Percentiles rank a stretch among this genome's conserved stretches.
Evolutionary conservation across 2,113 vertebrate genomes (phyloP).

Genomic region (Labeo rohita): DNA sequence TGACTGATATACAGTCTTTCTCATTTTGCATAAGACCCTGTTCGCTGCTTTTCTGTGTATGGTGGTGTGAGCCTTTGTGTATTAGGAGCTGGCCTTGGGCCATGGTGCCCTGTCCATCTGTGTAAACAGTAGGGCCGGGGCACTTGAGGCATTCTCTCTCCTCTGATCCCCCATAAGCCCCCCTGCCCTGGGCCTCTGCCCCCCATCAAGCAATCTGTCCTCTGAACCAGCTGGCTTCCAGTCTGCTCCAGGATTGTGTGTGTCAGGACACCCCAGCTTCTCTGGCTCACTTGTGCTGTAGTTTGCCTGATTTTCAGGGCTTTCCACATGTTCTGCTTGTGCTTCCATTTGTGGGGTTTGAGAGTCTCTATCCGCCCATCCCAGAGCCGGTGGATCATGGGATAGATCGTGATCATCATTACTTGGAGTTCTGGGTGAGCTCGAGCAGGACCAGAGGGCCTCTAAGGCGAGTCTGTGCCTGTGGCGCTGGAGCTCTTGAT

Average conservation of each 20-base stretch:
- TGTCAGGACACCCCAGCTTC: conserved; percentile 43
- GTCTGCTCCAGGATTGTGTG: conserved; percentile 39
- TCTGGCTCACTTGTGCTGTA: conserved; percentile 40
- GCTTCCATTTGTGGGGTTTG: conserved; percentile 15
- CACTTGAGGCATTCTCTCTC: conserved; percentile 53
- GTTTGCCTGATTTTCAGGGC: conserved; percentile 33
- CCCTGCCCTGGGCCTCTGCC: conserved; percentile 47
- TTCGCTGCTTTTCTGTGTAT: conserved; percentile 11
- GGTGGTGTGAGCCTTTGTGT: conserved; percentile 23
- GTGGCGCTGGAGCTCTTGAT: conserved; percentile 68
- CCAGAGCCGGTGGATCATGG: conserved; percentile 18
- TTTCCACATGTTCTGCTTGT: conserved; percentile 41
- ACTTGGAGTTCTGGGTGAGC: conserved; percentile 59
- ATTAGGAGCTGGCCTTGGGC: conserved; percentile 44
- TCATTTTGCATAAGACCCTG: not conserved
- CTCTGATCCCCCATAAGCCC: conserved; percentile 52
- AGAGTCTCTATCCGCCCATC: conserved; percentile 8
- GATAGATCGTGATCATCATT: conserved; percentile 27
- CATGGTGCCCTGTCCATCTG: conserved; percentile 63
- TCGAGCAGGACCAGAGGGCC: conserved; percentile 59
- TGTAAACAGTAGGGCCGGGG: conserved; percentile 60
- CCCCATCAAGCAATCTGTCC: conserved; percentile 38
- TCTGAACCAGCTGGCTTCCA: conserved; percentile 51
- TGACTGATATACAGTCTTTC: conserved; percentile 13
- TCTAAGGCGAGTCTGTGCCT: conserved; percentile 71